Evolutionary conservation across 2,888 invertebrate species (phyloP).

Genomic region (Dromius quadrimaculatus): DNA sequence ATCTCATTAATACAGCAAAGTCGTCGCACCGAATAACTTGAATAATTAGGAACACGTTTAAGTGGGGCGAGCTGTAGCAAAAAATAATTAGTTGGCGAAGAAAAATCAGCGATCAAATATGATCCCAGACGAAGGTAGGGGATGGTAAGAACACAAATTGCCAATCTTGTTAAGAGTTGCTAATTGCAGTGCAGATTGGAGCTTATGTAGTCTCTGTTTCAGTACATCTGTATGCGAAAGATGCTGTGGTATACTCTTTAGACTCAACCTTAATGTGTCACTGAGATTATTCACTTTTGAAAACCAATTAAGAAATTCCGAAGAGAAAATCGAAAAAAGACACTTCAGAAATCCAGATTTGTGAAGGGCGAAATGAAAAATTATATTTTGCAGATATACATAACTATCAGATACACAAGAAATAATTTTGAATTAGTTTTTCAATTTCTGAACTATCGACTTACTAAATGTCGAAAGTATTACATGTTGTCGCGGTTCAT

Average conservation of each 20-base stretch:
- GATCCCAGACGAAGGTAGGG: slow-evolving; percentile 60
- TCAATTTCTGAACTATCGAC: no score
- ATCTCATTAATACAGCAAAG: slow-evolving; percentile 47
- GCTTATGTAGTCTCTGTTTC: slow-evolving; percentile 59
- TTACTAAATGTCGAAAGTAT: no score
- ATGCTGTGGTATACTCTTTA: no score
- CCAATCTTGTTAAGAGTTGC: slow-evolving; percentile 66
- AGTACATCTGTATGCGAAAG: slow-evolving; percentile 27
- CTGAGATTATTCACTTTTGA: neutral
- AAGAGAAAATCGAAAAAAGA: no score
- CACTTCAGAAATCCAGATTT: no score
- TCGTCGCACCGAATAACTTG: slow-evolving; percentile 37
- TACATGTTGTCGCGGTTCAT: no score
- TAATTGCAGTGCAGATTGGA: slow-evolving; percentile 61
- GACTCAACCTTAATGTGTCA: neutral
- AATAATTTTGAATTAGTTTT: no score
- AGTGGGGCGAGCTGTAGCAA: slow-evolving; percentile 61
- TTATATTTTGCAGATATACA: no score
- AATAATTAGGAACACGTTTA: slow-evolving; percentile 31
- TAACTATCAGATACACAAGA: no score
- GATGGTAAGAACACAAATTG: slow-evolving; percentile 64
- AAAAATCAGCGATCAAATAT: slow-evolving; percentile 65
- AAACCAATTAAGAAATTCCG: no score
- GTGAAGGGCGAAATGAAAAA: no score
- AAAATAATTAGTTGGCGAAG: slow-evolving; percentile 64